These are phyloP conservation scores for Neelides folsomi DNA, from an alignment of 2,888 invertebrate genomes.

Conservation along the genomic window DNA sequence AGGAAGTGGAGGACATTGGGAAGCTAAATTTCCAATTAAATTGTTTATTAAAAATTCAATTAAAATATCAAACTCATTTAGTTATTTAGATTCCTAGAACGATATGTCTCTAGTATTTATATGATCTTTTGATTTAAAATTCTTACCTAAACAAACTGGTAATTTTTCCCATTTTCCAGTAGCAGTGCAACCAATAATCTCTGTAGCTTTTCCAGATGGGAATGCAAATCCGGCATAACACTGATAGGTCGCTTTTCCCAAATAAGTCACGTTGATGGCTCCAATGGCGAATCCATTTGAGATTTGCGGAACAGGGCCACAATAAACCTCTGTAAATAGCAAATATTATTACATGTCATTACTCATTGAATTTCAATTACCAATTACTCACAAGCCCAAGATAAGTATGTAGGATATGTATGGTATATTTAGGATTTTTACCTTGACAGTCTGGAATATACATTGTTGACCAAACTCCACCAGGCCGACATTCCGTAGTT, in stretches of 20 bases:
- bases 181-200: constrained; percentile 74
- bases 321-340: constrained; percentile 69
- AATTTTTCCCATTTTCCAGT: constrained; percentile 87
- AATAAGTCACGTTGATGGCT: constrained; percentile 86
- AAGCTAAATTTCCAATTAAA: constrained; percentile 46
- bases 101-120: too few species aligned
- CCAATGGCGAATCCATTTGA: constrained; percentile 94
- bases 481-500: constrained; percentile 70
- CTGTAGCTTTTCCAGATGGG: constrained; percentile 70
- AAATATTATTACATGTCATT: too few species aligned
- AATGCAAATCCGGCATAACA: constrained; percentile 95
- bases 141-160: constrained; percentile 68
- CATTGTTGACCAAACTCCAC: constrained; percentile 81
- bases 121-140: not conserved
- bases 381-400: too few species aligned
- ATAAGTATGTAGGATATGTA: too few species aligned
- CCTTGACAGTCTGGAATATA: constrained; percentile 90
- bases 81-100: too few species aligned
- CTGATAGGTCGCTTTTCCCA: constrained; percentile 85
- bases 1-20: constrained; percentile 73
- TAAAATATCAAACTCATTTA: too few species aligned
- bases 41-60: too few species aligned
- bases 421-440: too few species aligned
- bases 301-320: constrained; percentile 94
- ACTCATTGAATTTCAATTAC: too few species aligned